phyloP scores from a whole-genome alignment of 2,113 vertebrate genomes.

The Monopterus albus region DNA sequence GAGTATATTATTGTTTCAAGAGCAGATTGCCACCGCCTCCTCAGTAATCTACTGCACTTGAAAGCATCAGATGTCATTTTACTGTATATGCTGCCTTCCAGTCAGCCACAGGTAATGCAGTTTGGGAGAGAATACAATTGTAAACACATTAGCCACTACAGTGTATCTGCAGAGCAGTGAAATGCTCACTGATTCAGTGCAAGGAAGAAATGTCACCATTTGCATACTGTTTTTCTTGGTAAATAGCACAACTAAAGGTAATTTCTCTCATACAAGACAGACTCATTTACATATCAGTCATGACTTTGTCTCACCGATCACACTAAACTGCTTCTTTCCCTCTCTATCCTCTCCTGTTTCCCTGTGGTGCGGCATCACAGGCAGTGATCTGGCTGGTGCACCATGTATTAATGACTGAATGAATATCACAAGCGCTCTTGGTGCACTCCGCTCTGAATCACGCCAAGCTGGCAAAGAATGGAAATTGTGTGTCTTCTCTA shows the following conservation, averaged over 20 bases:
- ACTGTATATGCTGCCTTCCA: constrained; percentile 38
- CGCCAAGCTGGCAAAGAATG: constrained; percentile 5
- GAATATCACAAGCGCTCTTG: constrained; percentile 68
- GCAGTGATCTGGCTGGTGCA: constrained; percentile 56
- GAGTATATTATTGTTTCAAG: constrained; percentile 47
- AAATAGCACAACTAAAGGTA: constrained; percentile 54
- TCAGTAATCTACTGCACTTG: constrained; percentile 61
- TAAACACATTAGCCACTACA: constrained; percentile 58
- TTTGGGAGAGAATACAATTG: constrained; percentile 41
- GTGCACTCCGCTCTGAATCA: constrained; percentile 40
- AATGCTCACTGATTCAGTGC: constrained; percentile 39
- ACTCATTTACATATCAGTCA: constrained; percentile 56
- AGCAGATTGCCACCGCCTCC: constrained; percentile 32
- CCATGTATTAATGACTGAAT: constrained; percentile 75
- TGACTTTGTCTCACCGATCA: constrained; percentile 47
- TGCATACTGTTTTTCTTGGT: constrained; percentile 61
- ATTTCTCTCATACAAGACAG: constrained; percentile 44
- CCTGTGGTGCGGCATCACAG: constrained; percentile 60
- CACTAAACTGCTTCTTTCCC: constrained; percentile 28
- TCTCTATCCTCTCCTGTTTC: constrained; percentile 30
- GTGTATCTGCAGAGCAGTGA: constrained; percentile 43
- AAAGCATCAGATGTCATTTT: constrained; percentile 66
- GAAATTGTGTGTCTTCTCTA: constrained; percentile 9
- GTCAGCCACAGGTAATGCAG: constrained; percentile 44
- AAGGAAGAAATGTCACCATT: constrained; percentile 69